phyloP scores from a whole-genome alignment of 2,888 invertebrate genomes.

The Nycteola revayana region DNA sequence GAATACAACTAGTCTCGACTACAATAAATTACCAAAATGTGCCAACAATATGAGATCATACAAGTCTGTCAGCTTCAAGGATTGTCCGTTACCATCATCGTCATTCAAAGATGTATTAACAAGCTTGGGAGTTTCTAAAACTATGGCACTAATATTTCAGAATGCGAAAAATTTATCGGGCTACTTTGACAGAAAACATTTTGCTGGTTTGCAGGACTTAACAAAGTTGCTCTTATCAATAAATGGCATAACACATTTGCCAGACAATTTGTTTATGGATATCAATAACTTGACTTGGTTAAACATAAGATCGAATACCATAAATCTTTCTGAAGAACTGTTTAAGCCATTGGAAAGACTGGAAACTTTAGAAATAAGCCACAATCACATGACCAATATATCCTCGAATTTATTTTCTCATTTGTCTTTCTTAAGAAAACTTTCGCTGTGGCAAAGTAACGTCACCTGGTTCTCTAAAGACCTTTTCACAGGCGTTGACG shows the following conservation, averaged over 20 bases:
- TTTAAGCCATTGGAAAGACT: conserved; percentile 81
- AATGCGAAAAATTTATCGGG: conserved; percentile 77
- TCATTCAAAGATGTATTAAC: conserved; percentile 74
- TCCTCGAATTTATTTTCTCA: conserved; percentile 83
- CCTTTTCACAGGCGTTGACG: conserved; percentile 83
- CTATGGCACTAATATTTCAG: conserved; percentile 80
- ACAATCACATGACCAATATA: conserved; percentile 84
- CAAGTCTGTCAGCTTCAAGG: conserved; percentile 74
- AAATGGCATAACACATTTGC: conserved; percentile 83
- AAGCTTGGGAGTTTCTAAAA: conserved; percentile 69
- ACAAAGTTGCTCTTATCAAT: conserved; percentile 82
- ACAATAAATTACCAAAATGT: conserved; percentile 72
- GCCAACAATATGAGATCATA: conserved; percentile 63
- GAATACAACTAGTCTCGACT: conserved; percentile 62
- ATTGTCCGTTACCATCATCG: conserved; percentile 77
- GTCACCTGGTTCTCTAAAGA: conserved; percentile 83
- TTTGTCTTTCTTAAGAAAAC: conserved; percentile 79
- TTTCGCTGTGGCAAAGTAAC: conserved; percentile 87
- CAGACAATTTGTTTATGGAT: conserved; percentile 83
- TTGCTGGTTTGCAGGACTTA: conserved; percentile 79
- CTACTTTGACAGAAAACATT: conserved; percentile 80
- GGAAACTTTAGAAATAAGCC: conserved; percentile 84
- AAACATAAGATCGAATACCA: conserved; percentile 83
- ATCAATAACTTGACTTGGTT: conserved; percentile 84
- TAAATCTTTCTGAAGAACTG: conserved; percentile 79